Conservation (phyloP, 92 coral and sea anemone species). For the Ricordea florida region DNA sequence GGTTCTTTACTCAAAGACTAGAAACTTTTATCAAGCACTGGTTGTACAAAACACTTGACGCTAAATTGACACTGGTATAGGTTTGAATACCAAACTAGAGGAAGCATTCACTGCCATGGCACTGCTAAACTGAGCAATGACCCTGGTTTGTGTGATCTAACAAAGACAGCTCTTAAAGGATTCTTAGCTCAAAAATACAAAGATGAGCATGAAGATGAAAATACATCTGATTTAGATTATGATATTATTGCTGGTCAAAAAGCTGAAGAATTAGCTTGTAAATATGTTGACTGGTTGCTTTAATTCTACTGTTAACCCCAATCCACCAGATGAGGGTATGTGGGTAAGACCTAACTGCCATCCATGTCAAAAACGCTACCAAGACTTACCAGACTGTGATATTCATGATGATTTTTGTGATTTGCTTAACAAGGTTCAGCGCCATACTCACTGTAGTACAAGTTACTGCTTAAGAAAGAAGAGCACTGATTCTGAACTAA, state of each 20-base stretch:
- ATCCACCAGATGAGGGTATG: constrained; percentile 79
- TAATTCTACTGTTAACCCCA: constrained; percentile 78
- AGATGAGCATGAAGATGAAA: constrained; percentile 55
- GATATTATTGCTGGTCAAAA: constrained; percentile 76
- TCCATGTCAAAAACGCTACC: constrained; percentile 69
- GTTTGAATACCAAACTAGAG: constrained; percentile 80
- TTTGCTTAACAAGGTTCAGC: constrained; percentile 75
- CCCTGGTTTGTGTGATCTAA: constrained; percentile 81
- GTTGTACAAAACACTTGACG: constrained; percentile 75
- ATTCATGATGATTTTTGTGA: constrained; percentile 65
- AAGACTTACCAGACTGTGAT: constrained; percentile 68
- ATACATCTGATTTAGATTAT: constrained; percentile 50
- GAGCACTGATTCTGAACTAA: constrained; percentile 54
- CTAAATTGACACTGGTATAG: constrained; percentile 83
- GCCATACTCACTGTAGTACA: constrained; percentile 81
- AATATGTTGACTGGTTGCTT: constrained; percentile 81
- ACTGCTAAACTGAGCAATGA: constrained; percentile 73
- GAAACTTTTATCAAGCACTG: constrained; percentile 79
- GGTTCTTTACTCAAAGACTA: constrained; percentile 72
- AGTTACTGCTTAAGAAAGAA: constrained; percentile 75
- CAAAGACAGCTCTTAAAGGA: constrained; percentile 70
- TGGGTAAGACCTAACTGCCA: constrained; percentile 53
- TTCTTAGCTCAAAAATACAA: constrained; percentile 78
- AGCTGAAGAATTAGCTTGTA: constrained; percentile 66
- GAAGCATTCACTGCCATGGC: too few species aligned